Conservation (phyloP, 2,113 vertebrate species). For the Stercorarius parasiticus region DNA sequence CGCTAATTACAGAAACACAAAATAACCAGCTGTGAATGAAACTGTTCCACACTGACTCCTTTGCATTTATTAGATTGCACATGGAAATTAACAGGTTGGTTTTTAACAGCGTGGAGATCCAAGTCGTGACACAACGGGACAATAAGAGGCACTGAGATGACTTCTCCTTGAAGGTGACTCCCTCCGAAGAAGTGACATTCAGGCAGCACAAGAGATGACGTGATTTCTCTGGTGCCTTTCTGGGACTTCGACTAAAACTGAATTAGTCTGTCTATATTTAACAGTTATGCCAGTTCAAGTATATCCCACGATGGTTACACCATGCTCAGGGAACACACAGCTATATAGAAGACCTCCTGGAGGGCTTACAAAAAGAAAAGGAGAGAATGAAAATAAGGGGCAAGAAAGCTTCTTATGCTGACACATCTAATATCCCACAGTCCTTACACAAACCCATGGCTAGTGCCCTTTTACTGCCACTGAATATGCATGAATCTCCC, state of each 20-base stretch:
- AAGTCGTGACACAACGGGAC: neutral
- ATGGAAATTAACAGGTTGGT: constrained; percentile 25
- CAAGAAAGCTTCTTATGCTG: neutral
- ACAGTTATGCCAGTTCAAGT: neutral
- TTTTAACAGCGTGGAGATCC: neutral
- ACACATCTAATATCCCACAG: neutral
- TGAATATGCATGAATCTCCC: constrained; percentile 40
- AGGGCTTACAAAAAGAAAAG: neutral
- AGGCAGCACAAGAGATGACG: neutral
- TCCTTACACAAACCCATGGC: neutral
- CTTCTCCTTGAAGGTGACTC: neutral
- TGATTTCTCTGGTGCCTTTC: neutral
- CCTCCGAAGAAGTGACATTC: neutral
- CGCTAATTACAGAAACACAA: constrained; percentile 24
- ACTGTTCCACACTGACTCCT: constrained; percentile 24
- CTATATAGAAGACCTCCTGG: neutral
- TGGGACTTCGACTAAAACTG: neutral
- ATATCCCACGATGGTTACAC: neutral
- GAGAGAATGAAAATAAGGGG: neutral
- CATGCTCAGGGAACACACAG: neutral
- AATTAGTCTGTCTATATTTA: neutral
- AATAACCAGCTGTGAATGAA: constrained; percentile 48
- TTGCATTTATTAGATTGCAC: constrained; percentile 42
- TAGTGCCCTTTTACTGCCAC: neutral
- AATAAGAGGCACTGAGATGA: neutral